A percentile compares a stretch with the other conserved stretches of the same genome.
Conservation (phyloP, 2,113 vertebrate species). For the Anolis carolinensis region DNA sequence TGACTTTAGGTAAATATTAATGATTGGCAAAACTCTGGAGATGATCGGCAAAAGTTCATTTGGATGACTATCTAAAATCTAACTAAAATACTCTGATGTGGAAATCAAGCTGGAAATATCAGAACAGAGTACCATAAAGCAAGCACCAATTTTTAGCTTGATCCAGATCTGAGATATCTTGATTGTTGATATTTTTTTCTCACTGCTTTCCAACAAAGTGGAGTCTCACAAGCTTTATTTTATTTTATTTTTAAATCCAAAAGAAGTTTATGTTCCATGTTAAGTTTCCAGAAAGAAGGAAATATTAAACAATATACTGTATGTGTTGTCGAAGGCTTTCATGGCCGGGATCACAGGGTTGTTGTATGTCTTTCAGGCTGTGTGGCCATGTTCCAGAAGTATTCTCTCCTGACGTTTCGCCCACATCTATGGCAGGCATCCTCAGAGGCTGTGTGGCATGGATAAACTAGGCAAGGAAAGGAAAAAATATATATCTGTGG, state of each 20-base stretch:
- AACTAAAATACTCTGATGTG: slow-evolving; percentile 2
- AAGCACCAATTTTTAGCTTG: not conserved
- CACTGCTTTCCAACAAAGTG: not conserved
- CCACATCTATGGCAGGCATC: too few species aligned
- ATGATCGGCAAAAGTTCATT: not conserved
- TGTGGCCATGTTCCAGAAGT: too few species aligned
- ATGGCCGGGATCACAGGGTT: too few species aligned
- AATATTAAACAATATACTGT: too few species aligned
- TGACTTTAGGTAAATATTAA: not conserved
- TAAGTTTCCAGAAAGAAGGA: not conserved
- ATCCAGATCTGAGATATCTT: not conserved
- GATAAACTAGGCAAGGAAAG: too few species aligned
- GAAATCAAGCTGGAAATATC: slow-evolving; percentile 7
- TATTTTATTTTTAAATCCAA: not conserved
- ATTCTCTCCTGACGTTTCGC: too few species aligned
- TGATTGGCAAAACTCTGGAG: not conserved
- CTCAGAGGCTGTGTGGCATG: too few species aligned
- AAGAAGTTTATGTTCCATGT: not conserved
- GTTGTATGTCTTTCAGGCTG: too few species aligned
- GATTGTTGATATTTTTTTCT: not conserved
- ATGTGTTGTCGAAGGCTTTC: too few species aligned
- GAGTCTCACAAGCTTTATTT: not conserved
- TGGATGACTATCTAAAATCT: not conserved
- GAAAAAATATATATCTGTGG: too few species aligned
- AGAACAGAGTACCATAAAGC: slow-evolving; percentile 1